Evolutionary conservation across 2,113 vertebrate species (phyloP).

Genomic region (Anas platyrhynchos): DNA sequence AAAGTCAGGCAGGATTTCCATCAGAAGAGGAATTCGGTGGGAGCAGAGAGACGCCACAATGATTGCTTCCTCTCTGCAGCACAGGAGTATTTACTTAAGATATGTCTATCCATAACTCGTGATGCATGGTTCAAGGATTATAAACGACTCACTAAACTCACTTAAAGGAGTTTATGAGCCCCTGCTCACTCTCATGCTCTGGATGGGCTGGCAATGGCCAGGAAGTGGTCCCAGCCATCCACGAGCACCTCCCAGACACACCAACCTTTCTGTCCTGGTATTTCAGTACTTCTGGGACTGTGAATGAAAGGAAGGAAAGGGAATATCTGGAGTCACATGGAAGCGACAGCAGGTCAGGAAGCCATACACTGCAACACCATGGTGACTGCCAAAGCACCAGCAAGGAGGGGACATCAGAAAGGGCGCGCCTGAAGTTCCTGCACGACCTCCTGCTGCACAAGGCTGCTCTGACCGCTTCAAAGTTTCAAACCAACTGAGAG

Average conservation of each 20-base stretch:
- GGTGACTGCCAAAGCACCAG: background rate
- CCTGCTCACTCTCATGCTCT: background rate
- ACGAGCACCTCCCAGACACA: background rate
- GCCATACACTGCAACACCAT: background rate
- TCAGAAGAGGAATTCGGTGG: background rate
- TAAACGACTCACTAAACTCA: background rate
- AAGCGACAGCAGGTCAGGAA: background rate
- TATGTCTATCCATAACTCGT: background rate
- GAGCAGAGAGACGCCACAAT: background rate
- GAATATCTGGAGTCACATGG: background rate
- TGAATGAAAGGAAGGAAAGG: background rate
- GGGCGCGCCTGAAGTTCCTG: background rate
- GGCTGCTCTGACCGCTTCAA: background rate
- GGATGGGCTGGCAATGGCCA: background rate
- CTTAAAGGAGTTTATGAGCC: fast-evolving
- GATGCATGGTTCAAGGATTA: background rate
- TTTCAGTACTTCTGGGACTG: background rate
- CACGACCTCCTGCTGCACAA: fast-evolving
- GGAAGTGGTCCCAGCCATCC: background rate
- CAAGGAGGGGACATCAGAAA: background rate
- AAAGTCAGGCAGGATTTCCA: background rate
- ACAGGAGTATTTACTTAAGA: background rate
- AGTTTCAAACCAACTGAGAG: background rate
- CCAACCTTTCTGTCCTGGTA: background rate
- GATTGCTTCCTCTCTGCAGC: background rate